Percentiles rank a stretch among this genome's conserved stretches.
Conservation (phyloP, 1,140 invertebrate species). For the Drosophila elegans region DNA sequence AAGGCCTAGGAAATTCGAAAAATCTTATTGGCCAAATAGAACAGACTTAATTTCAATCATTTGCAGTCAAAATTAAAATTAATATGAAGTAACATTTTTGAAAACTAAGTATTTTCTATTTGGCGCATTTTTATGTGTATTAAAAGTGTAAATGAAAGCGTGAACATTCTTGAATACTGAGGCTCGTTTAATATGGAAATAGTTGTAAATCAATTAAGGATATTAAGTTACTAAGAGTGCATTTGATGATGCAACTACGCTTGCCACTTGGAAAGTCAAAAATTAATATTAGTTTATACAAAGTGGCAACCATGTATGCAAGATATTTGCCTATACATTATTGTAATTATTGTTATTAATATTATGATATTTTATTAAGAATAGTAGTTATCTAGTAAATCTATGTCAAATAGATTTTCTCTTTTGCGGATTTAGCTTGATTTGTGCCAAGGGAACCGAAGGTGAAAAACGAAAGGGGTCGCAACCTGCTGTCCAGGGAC, state of each 20-base stretch:
- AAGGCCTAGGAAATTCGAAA: neutral
- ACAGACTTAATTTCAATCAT: too few species aligned
- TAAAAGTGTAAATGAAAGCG: slow-evolving; percentile 5
- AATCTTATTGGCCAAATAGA: neutral
- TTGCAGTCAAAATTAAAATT: too few species aligned
- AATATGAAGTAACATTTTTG: too few species aligned
- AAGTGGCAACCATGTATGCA: slow-evolving; percentile 10
- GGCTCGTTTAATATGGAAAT: slow-evolving; percentile 7
- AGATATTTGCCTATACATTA: neutral
- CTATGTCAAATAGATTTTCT: slow-evolving; percentile 18
- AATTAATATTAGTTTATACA: slow-evolving; percentile 1
- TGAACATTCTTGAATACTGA: slow-evolving; percentile 2
- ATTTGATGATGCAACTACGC: slow-evolving; percentile 7
- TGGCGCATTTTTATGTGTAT: too few species aligned
- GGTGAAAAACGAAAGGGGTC: neutral
- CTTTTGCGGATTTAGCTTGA: slow-evolving; percentile 28
- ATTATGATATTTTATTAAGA: neutral
- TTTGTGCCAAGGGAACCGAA: slow-evolving; percentile 18
- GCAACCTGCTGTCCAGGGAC: slow-evolving; percentile 10
- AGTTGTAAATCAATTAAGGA: neutral
- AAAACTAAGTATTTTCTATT: too few species aligned
- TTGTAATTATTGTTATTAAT: neutral
- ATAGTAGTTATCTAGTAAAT: neutral
- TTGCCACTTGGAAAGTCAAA: slow-evolving; percentile 11
- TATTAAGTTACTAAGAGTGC: slow-evolving; percentile 8